Percentiles rank a stretch among this genome's conserved stretches.
Evolutionary conservation across 2,888 invertebrate genomes (phyloP).

Genomic region (Campaea margaritaria): DNA sequence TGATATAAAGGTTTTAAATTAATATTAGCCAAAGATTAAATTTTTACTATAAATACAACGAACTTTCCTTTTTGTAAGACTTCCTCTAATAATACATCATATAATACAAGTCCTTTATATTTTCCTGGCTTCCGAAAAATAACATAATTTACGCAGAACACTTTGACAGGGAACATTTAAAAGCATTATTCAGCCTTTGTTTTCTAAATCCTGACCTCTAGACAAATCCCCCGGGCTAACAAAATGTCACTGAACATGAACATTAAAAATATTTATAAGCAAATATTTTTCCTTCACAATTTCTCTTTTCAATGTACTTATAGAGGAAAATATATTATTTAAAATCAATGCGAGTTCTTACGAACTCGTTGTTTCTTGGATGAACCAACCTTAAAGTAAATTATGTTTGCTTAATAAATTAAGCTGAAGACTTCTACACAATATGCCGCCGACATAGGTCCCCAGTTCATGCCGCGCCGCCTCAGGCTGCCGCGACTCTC

Average conservation of each 20-base stretch:
- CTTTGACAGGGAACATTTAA: background rate
- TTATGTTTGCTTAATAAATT: background rate
- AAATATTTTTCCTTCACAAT: background rate
- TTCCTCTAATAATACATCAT: background rate
- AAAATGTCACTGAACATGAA: constrained; percentile 13
- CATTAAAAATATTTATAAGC: background rate
- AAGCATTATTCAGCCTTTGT: background rate
- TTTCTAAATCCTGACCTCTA: constrained; percentile 5
- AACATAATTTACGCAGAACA: background rate
- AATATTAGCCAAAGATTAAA: too few species aligned
- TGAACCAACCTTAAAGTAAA: background rate
- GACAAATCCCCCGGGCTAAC: constrained; percentile 1
- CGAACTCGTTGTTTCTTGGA: background rate
- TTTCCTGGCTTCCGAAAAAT: background rate
- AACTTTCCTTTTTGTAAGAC: too few species aligned
- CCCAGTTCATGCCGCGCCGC: too few species aligned
- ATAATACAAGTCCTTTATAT: background rate
- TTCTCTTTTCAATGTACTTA: background rate
- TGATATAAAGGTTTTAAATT: too few species aligned
- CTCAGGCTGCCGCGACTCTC: too few species aligned
- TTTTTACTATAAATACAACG: too few species aligned
- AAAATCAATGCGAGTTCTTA: background rate
- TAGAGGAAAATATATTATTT: background rate
- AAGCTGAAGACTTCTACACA: too few species aligned
- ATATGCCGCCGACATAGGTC: too few species aligned